Conservation (phyloP, 1,140 invertebrate genomes). For the Colletes latitarsis region DNA sequence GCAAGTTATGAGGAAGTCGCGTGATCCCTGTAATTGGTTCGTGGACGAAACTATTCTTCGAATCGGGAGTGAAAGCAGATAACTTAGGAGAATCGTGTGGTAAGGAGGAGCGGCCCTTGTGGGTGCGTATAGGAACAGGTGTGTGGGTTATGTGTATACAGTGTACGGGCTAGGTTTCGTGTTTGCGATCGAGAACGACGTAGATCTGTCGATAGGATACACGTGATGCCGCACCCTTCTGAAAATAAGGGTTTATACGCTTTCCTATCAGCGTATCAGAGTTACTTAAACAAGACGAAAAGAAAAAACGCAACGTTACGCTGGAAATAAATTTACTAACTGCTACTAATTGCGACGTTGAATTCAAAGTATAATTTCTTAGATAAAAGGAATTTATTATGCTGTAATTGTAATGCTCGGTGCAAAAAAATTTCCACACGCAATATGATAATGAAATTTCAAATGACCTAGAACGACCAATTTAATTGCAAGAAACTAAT, state of each 20-base stretch:
- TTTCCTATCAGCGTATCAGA: constrained; percentile 23
- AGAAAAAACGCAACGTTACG: neutral
- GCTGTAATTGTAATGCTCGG: too few relatives aligned
- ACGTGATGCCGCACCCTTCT: constrained; percentile 52
- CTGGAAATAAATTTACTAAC: too few relatives aligned
- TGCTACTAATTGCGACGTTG: too few relatives aligned
- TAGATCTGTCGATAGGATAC: constrained; percentile 42
- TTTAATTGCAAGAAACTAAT: too few relatives aligned
- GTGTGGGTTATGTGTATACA: constrained; percentile 19
- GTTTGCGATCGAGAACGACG: constrained; percentile 54
- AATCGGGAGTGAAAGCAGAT: neutral
- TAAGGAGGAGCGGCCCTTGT: constrained; percentile 43
- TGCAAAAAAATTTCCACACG: too few relatives aligned
- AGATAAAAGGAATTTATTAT: too few relatives aligned
- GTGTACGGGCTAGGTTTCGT: constrained; percentile 15
- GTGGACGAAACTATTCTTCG: neutral
- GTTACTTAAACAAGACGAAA: constrained; percentile 5
- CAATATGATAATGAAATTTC: too few relatives aligned
- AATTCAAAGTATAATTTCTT: neutral
- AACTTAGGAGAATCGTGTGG: neutral
- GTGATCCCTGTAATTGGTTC: neutral
- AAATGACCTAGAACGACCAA: too few relatives aligned
- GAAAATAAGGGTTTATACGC: constrained; percentile 22
- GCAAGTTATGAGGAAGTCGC: neutral
- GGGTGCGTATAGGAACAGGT: constrained; percentile 31